Evolutionary conservation across 2,113 vertebrate species (phyloP).

Genomic region (Desmodus rotundus): DNA sequence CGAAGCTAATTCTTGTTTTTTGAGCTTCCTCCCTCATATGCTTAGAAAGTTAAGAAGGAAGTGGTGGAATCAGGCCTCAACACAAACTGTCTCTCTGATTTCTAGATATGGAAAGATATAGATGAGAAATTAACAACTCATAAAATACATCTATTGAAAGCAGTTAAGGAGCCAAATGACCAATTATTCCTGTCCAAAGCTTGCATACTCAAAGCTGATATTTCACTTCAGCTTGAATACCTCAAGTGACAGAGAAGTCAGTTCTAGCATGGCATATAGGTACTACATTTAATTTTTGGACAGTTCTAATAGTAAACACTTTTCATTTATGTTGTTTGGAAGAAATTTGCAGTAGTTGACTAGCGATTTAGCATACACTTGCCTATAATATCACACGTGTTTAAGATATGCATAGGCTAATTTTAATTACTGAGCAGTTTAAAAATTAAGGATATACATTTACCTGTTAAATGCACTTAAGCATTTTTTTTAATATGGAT

Average conservation of each 20-base stretch:
- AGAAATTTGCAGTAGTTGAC: not conserved
- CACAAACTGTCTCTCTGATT: fast-evolving
- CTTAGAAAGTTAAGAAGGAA: not conserved
- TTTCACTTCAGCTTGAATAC: not conserved
- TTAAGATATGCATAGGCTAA: not conserved
- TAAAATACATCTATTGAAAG: not conserved
- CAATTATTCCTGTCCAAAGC: not conserved
- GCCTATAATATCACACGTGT: not conserved
- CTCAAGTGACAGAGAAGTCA: not conserved
- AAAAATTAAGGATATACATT: not conserved
- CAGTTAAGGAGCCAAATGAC: not conserved
- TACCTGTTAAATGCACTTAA: not conserved
- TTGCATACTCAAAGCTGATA: not conserved
- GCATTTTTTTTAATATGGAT: not conserved
- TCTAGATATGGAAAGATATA: not conserved
- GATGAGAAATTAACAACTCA: not conserved
- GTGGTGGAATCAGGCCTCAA: not conserved
- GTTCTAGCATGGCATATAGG: not conserved
- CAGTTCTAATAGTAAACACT: not conserved
- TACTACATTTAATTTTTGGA: not conserved
- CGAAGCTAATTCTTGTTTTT: no score
- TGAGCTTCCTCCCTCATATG: not conserved
- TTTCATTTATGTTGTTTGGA: not conserved
- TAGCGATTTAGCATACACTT: not conserved
- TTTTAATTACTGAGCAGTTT: not conserved